These are phyloP conservation scores for Acleris cristana DNA, from an alignment of 2,888 invertebrate species.

Conservation along the genomic window DNA sequence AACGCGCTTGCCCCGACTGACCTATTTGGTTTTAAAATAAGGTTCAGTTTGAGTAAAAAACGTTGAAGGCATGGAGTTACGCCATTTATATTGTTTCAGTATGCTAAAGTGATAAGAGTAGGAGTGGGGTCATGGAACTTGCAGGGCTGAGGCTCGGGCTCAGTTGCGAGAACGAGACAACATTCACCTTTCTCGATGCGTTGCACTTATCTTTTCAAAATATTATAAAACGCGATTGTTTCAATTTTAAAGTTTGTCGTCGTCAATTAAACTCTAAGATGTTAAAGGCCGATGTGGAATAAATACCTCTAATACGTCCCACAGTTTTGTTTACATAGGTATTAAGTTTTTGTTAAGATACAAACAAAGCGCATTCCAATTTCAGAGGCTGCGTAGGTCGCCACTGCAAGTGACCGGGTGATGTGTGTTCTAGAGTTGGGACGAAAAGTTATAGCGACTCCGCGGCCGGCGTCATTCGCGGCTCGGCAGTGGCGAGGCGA, in stretches of 20 bases:
- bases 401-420: constrained; percentile 29
- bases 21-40: too few relatives aligned
- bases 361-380: constrained; percentile 35
- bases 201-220: constrained; percentile 3
- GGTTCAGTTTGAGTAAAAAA: too few relatives aligned
- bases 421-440: constrained; percentile 29
- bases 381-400: constrained; percentile 31
- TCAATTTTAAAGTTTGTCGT: not conserved
- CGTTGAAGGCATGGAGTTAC: constrained; percentile 10
- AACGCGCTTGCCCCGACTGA: too few relatives aligned
- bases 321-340: constrained; percentile 6
- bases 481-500: constrained; percentile 35
- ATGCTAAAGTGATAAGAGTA: constrained; percentile 34
- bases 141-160: constrained; percentile 29
- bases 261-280: not conserved
- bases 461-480: constrained; percentile 34
- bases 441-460: constrained; percentile 30
- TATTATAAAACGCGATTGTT: not conserved
- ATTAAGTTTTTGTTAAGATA: constrained; percentile 22
- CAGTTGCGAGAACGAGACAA: constrained; percentile 29
- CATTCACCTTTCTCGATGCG: constrained; percentile 26
- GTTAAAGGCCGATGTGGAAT: not conserved
- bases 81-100: constrained; percentile 12
- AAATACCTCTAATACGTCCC: not conserved
- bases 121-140: constrained; percentile 38